Conservation (phyloP, 2,888 invertebrate genomes). For the Onchidella celtica region DNA sequence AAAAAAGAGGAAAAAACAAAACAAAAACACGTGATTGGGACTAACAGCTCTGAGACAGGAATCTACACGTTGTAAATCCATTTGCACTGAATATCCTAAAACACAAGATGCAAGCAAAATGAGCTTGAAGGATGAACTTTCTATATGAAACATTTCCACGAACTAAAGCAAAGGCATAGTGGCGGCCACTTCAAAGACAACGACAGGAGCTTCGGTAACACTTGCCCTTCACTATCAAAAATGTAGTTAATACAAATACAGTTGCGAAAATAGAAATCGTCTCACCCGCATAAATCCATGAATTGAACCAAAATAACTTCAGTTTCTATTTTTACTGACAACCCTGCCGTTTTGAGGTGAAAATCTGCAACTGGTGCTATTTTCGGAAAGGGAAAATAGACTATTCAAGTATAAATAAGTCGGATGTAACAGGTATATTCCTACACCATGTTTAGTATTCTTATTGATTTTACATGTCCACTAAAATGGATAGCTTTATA, state of each 20-base stretch:
- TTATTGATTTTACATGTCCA: no score
- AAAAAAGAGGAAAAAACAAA: no score
- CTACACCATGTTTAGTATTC: slow-evolving; percentile 31
- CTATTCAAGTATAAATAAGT: slow-evolving; percentile 49
- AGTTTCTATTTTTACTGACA: slow-evolving; percentile 72
- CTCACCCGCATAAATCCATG: slow-evolving; percentile 63
- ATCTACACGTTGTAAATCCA: no score
- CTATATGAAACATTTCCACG: not conserved
- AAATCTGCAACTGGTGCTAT: slow-evolving; percentile 66
- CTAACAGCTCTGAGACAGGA: no score
- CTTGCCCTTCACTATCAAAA: slow-evolving; percentile 46
- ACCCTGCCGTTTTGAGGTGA: slow-evolving; percentile 61
- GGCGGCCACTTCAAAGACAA: slow-evolving; percentile 11
- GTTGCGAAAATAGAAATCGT: slow-evolving; percentile 55
- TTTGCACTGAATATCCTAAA: not conserved
- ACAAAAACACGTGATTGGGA: no score
- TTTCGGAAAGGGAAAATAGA: slow-evolving; percentile 68
- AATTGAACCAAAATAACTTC: slow-evolving; percentile 69
- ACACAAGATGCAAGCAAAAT: slow-evolving; percentile 18
- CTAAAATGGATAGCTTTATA: no score
- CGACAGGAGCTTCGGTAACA: slow-evolving; percentile 29
- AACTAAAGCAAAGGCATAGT: not conserved
- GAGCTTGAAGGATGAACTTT: not conserved
- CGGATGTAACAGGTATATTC: slow-evolving; percentile 46
- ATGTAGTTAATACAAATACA: slow-evolving; percentile 51